Percentiles rank a stretch among this genome's conserved stretches.
phyloP scores from a whole-genome alignment of 2,888 invertebrate genomes.

The Trichacis sp. region DNA sequence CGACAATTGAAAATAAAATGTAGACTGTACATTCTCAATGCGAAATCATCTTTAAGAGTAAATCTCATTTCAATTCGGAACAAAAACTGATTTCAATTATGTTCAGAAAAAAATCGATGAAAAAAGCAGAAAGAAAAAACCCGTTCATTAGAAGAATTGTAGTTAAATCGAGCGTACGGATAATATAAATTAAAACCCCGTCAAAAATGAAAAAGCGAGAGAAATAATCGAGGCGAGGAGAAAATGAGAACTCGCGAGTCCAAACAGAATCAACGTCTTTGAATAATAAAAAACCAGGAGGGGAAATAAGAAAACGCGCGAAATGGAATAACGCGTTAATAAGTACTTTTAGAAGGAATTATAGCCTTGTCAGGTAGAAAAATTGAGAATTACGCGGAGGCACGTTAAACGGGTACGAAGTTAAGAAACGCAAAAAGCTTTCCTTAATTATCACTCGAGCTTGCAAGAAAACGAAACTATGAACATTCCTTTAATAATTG shows the following conservation, averaged over 20 bases:
- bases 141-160: too few relatives aligned
- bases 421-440: neutral
- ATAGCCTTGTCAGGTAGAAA: neutral
- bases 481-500: too few relatives aligned
- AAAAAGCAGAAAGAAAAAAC: too few relatives aligned
- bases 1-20: too few relatives aligned
- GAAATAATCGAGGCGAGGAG: neutral
- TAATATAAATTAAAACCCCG: too few relatives aligned
- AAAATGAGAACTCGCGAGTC: neutral
- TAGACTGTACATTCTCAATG: too few relatives aligned
- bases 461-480: too few relatives aligned
- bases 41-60: too few relatives aligned
- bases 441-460: conserved; percentile 4
- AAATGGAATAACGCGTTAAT: conserved; percentile 1
- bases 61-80: too few relatives aligned
- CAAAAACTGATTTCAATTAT: too few relatives aligned
- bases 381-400: neutral
- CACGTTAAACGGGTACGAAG: neutral
- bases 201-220: neutral
- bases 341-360: neutral
- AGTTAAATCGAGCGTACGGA: too few relatives aligned
- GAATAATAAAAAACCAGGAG: neutral
- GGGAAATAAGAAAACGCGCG: neutral
- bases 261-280: neutral
- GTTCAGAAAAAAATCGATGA: too few relatives aligned